Conservation (phyloP, 2,113 vertebrate species). For the Spizaetus ornatus region DNA sequence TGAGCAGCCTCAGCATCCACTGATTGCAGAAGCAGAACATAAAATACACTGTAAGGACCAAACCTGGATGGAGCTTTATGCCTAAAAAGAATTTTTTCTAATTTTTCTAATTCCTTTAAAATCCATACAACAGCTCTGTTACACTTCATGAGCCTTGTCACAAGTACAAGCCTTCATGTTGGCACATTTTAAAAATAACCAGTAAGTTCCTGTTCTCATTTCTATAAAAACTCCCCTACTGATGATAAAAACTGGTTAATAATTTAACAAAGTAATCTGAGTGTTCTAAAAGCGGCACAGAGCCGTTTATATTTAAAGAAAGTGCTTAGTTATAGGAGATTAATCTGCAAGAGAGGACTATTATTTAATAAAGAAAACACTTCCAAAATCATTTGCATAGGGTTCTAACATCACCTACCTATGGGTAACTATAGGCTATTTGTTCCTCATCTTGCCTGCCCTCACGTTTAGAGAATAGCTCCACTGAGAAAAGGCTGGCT, state of each 20-base stretch:
- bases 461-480: neutral
- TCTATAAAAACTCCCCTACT: slow-evolving; percentile 53
- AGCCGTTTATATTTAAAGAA: slow-evolving; percentile 28
- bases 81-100: neutral
- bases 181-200: slow-evolving; percentile 66
- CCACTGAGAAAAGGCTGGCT: neutral
- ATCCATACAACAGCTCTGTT: neutral
- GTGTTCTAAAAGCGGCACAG: slow-evolving; percentile 55
- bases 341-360: neutral
- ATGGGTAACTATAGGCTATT: neutral
- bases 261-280: slow-evolving; percentile 61
- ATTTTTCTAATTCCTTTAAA: slow-evolving; percentile 10
- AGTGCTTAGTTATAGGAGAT: slow-evolving; percentile 24
- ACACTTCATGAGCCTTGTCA: neutral
- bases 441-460: neutral
- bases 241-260: slow-evolving; percentile 59
- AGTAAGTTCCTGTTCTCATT: slow-evolving; percentile 54
- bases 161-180: slow-evolving; percentile 8
- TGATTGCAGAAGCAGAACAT: neutral
- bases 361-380: slow-evolving; percentile 21
- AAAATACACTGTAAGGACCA: neutral
- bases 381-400: neutral
- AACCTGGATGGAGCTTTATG: neutral
- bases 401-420: neutral
- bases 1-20: neutral